Conservation (phyloP, 1,140 invertebrate genomes). For the Neodiprion virginianus region DNA sequence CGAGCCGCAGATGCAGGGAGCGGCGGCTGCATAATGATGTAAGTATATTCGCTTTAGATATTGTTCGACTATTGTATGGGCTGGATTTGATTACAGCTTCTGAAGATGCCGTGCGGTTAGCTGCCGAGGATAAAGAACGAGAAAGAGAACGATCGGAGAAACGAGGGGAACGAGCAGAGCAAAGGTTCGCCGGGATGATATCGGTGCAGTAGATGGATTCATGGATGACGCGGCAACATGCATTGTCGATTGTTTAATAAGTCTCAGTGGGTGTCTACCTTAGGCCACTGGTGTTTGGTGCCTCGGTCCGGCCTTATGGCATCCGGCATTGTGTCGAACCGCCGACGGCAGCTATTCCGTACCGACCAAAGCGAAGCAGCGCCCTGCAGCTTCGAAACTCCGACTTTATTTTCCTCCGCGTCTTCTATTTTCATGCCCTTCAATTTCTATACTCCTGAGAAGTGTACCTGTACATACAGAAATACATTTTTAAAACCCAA, state of each 20-base stretch:
- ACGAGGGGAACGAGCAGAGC: too few species aligned
- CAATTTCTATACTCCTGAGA: too few species aligned
- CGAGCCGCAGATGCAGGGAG: too few species aligned
- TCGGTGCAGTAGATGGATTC: not conserved
- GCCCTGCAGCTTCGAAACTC: not conserved
- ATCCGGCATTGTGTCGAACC: not conserved
- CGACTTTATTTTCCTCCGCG: not conserved
- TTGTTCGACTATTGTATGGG: not conserved
- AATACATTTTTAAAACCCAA: not conserved
- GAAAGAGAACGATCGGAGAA: too few species aligned
- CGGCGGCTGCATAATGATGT: too few species aligned
- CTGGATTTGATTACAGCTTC: constrained; percentile 2
- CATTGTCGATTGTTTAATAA: constrained; percentile 7
- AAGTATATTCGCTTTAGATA: not conserved
- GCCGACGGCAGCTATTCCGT: not conserved
- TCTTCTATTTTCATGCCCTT: not conserved
- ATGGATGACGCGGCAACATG: not conserved
- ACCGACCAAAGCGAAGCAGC: too few species aligned
- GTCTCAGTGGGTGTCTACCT: constrained; percentile 6
- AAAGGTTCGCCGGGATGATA: not conserved
- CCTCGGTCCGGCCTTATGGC: not conserved
- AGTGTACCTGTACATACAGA: not conserved
- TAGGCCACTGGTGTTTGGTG: not conserved
- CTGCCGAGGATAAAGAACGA: too few species aligned
- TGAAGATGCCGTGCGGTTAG: not conserved